Conservation (phyloP, 2,113 vertebrate species). For the Zosterops hypoxanthus region DNA sequence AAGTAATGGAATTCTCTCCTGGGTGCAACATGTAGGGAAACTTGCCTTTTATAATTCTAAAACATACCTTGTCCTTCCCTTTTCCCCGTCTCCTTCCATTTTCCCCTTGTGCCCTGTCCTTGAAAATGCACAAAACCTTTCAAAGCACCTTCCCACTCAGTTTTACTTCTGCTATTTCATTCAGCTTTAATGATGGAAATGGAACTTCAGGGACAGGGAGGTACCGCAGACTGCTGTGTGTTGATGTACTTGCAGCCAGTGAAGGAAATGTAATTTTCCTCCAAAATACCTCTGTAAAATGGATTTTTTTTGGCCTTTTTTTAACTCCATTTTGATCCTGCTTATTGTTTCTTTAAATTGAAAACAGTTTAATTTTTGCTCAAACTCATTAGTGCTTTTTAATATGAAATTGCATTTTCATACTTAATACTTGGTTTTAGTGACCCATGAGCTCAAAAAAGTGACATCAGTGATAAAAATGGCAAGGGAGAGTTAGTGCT, state of each 20-base stretch:
- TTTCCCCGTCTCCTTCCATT: background rate
- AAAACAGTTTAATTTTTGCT: background rate
- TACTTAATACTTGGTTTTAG: background rate
- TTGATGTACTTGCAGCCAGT: background rate
- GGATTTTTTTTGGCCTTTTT: background rate
- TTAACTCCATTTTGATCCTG: background rate
- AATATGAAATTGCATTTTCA: background rate
- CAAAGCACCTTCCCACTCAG: background rate
- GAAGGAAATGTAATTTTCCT: background rate
- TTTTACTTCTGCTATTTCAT: background rate
- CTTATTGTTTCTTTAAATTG: background rate
- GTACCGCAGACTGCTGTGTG: background rate
- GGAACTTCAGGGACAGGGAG: background rate
- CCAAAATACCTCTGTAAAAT: background rate
- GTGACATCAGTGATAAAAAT: background rate
- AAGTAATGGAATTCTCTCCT: background rate
- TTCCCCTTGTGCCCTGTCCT: background rate
- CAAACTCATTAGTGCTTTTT: background rate
- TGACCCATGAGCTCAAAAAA: background rate
- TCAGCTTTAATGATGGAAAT: background rate
- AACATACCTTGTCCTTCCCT: background rate
- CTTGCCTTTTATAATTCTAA: background rate
- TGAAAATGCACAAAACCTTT: background rate
- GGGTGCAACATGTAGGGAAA: background rate
- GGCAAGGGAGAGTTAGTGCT: background rate